Evolutionary conservation across 2,797 vertebrate species (phyloP).

Genomic region (Petrocephalus sullivani): DNA sequence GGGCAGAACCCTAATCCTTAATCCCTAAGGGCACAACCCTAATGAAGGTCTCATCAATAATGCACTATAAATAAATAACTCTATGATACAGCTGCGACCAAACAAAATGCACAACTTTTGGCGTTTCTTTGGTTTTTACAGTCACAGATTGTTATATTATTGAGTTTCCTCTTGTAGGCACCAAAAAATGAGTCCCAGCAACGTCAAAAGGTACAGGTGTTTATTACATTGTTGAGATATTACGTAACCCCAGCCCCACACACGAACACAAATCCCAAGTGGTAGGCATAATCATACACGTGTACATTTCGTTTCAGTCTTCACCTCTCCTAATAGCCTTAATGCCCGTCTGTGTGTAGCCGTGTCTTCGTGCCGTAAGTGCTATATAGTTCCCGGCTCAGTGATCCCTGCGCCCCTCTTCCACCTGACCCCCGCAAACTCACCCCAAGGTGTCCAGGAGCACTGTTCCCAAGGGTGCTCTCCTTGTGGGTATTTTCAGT

Average conservation of each 20-base stretch:
- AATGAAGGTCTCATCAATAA: too few relatives aligned
- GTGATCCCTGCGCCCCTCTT: not conserved
- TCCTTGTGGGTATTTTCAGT: not conserved
- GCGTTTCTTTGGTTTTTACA: too few relatives aligned
- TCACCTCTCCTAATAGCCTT: not conserved
- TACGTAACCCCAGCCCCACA: too few relatives aligned
- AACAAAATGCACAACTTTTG: too few relatives aligned
- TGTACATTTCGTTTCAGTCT: not conserved
- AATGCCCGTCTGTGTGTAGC: not conserved
- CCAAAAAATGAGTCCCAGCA: too few relatives aligned
- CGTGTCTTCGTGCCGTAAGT: not conserved
- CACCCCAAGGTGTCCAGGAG: not conserved
- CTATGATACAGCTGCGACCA: too few relatives aligned
- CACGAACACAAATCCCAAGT: not conserved
- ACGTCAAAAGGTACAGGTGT: not conserved
- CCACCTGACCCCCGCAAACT: not conserved
- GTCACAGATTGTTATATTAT: too few relatives aligned
- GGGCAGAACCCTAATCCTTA: too few relatives aligned
- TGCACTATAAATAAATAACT: too few relatives aligned
- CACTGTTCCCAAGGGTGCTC: not conserved
- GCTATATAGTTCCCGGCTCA: conserved; percentile 31
- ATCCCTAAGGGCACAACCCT: too few relatives aligned
- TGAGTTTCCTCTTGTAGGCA: too few relatives aligned
- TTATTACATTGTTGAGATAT: not conserved
- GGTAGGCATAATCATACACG: not conserved